Percentiles rank a stretch among this genome's conserved stretches.
phyloP scores from a whole-genome alignment of 2,888 invertebrate species.

The Hipparchia semele region DNA sequence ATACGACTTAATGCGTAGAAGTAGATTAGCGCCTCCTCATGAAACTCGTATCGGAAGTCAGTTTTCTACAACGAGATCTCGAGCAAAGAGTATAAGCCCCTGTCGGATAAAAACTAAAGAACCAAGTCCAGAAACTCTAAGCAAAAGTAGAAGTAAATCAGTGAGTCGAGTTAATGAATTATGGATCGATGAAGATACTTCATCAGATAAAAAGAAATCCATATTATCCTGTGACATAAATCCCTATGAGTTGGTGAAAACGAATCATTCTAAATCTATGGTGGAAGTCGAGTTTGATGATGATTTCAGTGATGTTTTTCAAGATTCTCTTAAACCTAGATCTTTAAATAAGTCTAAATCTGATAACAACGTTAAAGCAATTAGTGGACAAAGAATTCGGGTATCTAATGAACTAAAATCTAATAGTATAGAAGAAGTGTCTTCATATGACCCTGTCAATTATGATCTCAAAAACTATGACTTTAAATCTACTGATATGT shows the following conservation, averaged over 20 bases:
- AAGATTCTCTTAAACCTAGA: constrained; percentile 64
- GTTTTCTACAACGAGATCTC: constrained; percentile 74
- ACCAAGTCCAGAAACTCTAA: constrained; percentile 69
- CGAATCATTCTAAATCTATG: constrained; percentile 72
- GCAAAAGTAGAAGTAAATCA: constrained; percentile 74
- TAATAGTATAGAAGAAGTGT: constrained; percentile 65
- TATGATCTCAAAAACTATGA: constrained; percentile 77
- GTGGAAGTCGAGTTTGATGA: constrained; percentile 81
- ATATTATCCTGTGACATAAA: constrained; percentile 93
- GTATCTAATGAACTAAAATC: constrained; percentile 81
- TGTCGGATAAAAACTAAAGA: constrained; percentile 81
- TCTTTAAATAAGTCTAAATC: constrained; percentile 61
- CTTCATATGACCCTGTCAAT: constrained; percentile 75
- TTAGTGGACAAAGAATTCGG: constrained; percentile 87
- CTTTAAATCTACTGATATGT: constrained; percentile 61
- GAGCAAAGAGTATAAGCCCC: constrained; percentile 83
- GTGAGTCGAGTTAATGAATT: constrained; percentile 76
- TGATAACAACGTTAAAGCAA: constrained; percentile 84
- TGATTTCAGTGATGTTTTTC: constrained; percentile 71
- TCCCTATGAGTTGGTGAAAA: constrained; percentile 91
- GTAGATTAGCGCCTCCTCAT: constrained; percentile 86
- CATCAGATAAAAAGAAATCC: constrained; percentile 82
- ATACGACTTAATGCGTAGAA: constrained; percentile 92
- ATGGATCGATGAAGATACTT: constrained; percentile 71
- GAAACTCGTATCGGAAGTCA: constrained; percentile 81